Conservation (phyloP, 2,113 vertebrate genomes). For the Probosciger aterrimus region DNA sequence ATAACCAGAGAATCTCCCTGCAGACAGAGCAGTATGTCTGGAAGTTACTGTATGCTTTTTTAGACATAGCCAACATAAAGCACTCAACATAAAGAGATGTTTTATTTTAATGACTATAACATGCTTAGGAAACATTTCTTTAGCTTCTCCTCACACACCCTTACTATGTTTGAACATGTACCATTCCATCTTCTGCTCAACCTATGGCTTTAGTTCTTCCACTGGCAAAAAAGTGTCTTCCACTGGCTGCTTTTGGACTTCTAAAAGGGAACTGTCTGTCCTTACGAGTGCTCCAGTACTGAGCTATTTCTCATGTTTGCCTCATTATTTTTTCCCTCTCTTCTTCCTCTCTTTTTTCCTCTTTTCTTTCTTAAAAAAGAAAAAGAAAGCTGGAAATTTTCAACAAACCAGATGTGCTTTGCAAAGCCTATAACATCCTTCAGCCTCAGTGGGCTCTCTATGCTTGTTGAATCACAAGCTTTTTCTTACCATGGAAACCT, state of each 20-base stretch:
- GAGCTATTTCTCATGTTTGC: constrained; percentile 49
- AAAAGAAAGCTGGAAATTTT: constrained; percentile 30
- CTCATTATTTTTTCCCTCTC: constrained; percentile 15
- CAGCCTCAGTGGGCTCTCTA: constrained; percentile 24
- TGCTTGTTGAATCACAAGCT: constrained; percentile 51
- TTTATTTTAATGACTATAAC: constrained; percentile 68
- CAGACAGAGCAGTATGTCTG: constrained; percentile 34
- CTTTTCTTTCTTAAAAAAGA: neutral
- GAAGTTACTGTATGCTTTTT: constrained; percentile 27
- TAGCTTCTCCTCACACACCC: constrained; percentile 42
- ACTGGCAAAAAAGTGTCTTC: neutral
- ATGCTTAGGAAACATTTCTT: constrained; percentile 39
- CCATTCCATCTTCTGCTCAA: constrained; percentile 32
- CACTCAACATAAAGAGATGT: constrained; percentile 34
- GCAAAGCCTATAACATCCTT: constrained; percentile 20
- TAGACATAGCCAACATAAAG: constrained; percentile 40
- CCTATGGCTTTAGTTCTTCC: constrained; percentile 50
- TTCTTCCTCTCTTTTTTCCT: constrained; percentile 1
- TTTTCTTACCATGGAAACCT: constrained; percentile 46
- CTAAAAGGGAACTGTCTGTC: constrained; percentile 50
- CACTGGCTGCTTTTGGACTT: constrained; percentile 21
- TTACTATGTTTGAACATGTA: constrained; percentile 46
- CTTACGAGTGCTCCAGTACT: constrained; percentile 16
- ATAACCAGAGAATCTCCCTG: constrained; percentile 23
- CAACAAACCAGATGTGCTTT: constrained; percentile 61